Base-by-base conservation (phyloP, 2,113 vertebrate genomes). In the Pao palembangensis region DNA sequence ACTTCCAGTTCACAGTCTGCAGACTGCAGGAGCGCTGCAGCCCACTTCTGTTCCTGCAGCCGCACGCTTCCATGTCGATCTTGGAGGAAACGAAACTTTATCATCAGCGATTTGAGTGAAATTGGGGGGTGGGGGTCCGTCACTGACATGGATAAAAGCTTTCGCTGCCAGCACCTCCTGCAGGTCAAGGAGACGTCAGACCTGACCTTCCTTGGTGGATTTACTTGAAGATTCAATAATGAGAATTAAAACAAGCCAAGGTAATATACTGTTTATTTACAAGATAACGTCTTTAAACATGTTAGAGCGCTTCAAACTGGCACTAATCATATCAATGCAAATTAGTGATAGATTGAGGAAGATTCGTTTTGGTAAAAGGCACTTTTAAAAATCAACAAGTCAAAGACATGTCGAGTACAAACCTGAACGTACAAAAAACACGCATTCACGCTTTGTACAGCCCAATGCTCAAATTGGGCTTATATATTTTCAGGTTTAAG, bases 261-360 rank as follows among this genome's bases (percentile, higher is more conserved):
- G 79, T 73, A 86, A 80, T 80, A 87, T 70, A 79, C 34, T 61
- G 66, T 89, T 90, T 90, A 90, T 90, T 91, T 91, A 91, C 90
- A 90, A 67, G 64, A 76, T 34, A 64, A 68, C 64, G 73, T 61
- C 64, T 75, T 88, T 75, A 71, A 79, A 84, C 67, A 80, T 56
- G 73, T 63, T 58, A 67, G 51, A 59, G 57, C 7, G 58, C 78
- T 64, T 60, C 63, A 62, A 59, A 71, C 82, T 90, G 90, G 88
- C 88, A 90, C 88, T 81, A 31, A 73, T 83, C 55, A 80, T 77
- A 79, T 76, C 21, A 8, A 60, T 50, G 51, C 47, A 66, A 76
- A 76, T 55, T 56, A 57, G 58, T 19, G 55, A 63, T 34, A 61
- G 57, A 61, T 43, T 58, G 31, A 63, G 53, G 58, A 71, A 51